phyloP scores from a whole-genome alignment of 1,140 invertebrate genomes.

The Pollicipes pollicipes region DNA sequence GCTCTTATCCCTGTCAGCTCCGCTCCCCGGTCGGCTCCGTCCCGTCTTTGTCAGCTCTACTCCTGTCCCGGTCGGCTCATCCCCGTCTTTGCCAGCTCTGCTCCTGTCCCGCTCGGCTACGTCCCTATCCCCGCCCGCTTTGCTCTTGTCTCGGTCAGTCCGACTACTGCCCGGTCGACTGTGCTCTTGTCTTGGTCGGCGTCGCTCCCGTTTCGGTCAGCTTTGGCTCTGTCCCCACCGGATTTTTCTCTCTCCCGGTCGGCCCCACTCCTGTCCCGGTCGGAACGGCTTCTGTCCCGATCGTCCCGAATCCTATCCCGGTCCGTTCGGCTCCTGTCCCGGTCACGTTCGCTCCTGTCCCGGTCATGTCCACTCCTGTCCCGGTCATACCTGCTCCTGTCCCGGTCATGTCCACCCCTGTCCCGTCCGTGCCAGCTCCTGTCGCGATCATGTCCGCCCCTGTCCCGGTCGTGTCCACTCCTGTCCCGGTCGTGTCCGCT shows the following conservation, averaged over 20 bases:
- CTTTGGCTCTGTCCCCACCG: conserved; percentile 4
- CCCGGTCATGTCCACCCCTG: conserved; percentile 13
- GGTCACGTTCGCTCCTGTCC: neutral
- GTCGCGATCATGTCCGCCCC: conserved; percentile 15
- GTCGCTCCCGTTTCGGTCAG: neutral
- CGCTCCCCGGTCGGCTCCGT: conserved; percentile 7
- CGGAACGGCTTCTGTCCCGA: neutral
- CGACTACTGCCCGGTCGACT: neutral
- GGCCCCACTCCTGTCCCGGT: neutral
- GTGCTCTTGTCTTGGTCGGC: no score
- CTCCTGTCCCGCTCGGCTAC: conserved; percentile 3
- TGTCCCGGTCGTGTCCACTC: conserved; percentile 19
- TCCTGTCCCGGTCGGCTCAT: conserved; percentile 12
- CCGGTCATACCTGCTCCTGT: conserved; percentile 5
- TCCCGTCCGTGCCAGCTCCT: conserved; percentile 8
- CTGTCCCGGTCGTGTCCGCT: conserved; percentile 14
- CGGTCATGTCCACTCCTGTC: conserved; percentile 8
- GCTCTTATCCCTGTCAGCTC: no score
- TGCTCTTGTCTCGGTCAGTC: neutral
- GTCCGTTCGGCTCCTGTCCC: neutral
- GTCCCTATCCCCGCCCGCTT: neutral
- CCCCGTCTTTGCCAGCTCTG: no score
- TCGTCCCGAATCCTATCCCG: neutral
- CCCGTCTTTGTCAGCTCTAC: no score
- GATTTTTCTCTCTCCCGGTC: neutral